Percentiles rank a stretch among this genome's conserved stretches.
phyloP scores from a whole-genome alignment of 2,888 invertebrate genomes.

The Plagodis pulveraria region DNA sequence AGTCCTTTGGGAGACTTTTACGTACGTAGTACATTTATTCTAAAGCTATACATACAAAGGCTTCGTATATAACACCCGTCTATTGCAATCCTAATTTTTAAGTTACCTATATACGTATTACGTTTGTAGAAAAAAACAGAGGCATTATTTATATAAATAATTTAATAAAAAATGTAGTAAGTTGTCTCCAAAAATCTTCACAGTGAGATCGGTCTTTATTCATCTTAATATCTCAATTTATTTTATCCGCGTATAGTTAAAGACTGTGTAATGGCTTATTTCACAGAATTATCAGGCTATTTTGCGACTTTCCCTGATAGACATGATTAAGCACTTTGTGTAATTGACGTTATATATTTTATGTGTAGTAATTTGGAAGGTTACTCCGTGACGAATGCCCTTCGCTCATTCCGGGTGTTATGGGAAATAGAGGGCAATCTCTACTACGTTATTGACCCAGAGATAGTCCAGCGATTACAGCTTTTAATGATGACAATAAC shows the following conservation, averaged over 20 bases:
- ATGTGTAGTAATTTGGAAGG: conserved; percentile 22
- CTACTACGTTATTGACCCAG: not conserved
- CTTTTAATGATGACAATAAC: conserved; percentile 2
- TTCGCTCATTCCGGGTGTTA: conserved; percentile 22
- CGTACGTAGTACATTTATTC: too few relatives aligned
- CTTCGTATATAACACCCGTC: too few relatives aligned
- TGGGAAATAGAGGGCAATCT: not conserved
- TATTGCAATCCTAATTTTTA: too few relatives aligned
- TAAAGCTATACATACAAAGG: too few relatives aligned
- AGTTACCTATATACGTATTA: too few relatives aligned
- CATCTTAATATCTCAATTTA: conserved; percentile 43
- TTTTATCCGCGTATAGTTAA: conserved; percentile 41
- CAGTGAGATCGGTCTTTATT: conserved; percentile 39
- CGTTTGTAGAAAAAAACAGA: too few relatives aligned
- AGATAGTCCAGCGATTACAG: not conserved
- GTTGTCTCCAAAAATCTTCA: conserved; percentile 31
- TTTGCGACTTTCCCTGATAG: conserved; percentile 51
- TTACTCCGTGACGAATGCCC: conserved; percentile 17
- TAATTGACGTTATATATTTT: conserved; percentile 53
- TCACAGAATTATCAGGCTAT: conserved; percentile 50
- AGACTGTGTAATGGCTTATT: conserved; percentile 46
- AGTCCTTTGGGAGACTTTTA: too few relatives aligned
- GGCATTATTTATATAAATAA: not conserved
- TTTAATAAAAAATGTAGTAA: conserved; percentile 12
- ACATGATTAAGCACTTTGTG: conserved; percentile 71